phyloP scores from a whole-genome alignment of 1,140 invertebrate species.

The Trachymyrmex cornetzi region DNA sequence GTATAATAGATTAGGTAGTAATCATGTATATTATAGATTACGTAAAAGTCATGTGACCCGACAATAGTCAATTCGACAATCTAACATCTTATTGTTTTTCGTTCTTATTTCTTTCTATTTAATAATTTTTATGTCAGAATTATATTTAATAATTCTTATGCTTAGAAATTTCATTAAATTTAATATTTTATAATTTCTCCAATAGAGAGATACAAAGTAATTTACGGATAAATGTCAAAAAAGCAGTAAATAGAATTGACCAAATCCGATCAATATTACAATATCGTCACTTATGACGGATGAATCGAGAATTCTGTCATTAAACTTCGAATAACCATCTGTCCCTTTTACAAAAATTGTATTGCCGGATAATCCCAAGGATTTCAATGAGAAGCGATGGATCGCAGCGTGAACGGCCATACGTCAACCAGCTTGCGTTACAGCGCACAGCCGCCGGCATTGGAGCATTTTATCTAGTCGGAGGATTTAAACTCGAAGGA shows the following conservation, averaged over 20 bases:
- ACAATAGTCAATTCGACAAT: neutral
- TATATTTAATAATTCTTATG: neutral
- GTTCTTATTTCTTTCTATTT: neutral
- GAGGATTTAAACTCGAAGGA: slow-evolving; percentile 57
- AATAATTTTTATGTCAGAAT: neutral
- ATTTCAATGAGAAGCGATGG: slow-evolving; percentile 46
- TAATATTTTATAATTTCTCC: slow-evolving; percentile 10
- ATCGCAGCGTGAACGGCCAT: slow-evolving; percentile 67
- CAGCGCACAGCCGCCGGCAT: slow-evolving; percentile 29
- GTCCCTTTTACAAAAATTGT: neutral
- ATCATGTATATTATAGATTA: neutral
- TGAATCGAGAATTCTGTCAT: neutral
- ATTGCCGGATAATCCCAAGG: slow-evolving; percentile 30
- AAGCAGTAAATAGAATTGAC: neutral
- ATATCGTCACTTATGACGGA: neutral
- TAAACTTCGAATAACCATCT: neutral
- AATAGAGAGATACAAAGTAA: neutral
- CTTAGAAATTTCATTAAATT: neutral
- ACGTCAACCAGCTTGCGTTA: slow-evolving; percentile 62
- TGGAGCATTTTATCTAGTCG: slow-evolving; percentile 43
- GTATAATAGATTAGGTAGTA: neutral
- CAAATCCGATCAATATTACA: neutral
- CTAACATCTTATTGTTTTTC: neutral
- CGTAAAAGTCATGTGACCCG: neutral
- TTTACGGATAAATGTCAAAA: neutral